A percentile compares a stretch with the other conserved stretches of the same genome.
Evolutionary conservation across 2,113 vertebrate species (phyloP).

Genomic region (Engraulis encrasicolus): DNA sequence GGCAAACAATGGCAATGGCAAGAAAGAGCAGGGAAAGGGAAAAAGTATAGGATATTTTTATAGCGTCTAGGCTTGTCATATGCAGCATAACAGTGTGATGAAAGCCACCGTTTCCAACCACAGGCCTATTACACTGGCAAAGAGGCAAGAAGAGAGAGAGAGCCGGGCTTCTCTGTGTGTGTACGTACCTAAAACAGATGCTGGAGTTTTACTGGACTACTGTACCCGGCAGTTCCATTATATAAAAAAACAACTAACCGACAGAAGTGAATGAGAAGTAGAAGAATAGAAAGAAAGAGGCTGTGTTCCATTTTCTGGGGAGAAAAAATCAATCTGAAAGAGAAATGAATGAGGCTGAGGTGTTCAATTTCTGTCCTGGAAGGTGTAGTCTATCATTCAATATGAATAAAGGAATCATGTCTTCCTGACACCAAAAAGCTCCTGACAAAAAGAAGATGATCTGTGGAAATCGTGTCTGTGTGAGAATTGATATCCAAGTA

Average conservation of each 20-base stretch:
- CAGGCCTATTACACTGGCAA: not conserved
- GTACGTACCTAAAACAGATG: not conserved
- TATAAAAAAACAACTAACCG: not conserved
- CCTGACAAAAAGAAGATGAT: not conserved
- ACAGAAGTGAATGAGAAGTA: not conserved
- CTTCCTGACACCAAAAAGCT: not conserved
- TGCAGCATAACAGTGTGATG: not conserved
- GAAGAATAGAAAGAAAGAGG: no score
- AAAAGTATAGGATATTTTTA: not conserved
- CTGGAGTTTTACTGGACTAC: not conserved
- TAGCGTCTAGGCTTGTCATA: not conserved
- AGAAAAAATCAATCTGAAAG: not conserved
- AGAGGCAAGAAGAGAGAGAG: no score
- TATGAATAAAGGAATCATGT: not conserved
- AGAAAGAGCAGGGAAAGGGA: not conserved
- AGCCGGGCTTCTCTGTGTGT: not conserved
- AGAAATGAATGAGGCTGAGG: not conserved
- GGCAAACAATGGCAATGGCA: no score
- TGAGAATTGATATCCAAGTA: not conserved
- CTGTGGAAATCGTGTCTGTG: not conserved
- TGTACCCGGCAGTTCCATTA: no score
- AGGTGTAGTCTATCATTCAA: not conserved
- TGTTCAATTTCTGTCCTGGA: not conserved
- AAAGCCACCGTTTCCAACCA: constrained; percentile 10
- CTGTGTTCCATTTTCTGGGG: no score